Evolutionary conservation across 2,797 vertebrate genomes (phyloP).

Genomic region (Tarsius wallacei): DNA sequence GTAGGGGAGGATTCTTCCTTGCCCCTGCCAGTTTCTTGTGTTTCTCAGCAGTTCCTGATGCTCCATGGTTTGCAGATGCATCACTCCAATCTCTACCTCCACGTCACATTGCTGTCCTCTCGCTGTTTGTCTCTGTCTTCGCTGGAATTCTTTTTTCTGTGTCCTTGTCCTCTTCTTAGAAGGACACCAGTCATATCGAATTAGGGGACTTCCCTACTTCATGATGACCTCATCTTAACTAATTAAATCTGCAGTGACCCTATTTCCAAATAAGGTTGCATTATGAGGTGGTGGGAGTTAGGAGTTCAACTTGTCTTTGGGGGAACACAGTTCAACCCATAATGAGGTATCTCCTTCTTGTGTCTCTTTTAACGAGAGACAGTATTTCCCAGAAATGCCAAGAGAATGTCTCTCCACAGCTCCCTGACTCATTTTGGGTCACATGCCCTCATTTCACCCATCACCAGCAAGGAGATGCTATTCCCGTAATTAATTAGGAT

Average conservation of each 20-base stretch:
- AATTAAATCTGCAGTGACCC: neutral
- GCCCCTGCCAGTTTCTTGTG: rapidly evolving
- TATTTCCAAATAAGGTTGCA: neutral
- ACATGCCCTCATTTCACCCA: rapidly evolving
- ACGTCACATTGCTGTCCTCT: neutral
- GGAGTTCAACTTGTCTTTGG: rapidly evolving
- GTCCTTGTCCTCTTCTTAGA: neutral
- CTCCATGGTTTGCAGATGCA: rapidly evolving
- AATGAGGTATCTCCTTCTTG: neutral
- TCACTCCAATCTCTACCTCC: neutral
- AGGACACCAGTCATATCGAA: neutral
- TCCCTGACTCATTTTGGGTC: too few species aligned
- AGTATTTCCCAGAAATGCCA: neutral
- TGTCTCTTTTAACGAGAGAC: neutral
- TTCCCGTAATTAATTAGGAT: neutral
- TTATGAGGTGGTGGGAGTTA: neutral
- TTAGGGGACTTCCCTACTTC: rapidly evolving
- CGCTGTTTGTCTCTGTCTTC: neutral
- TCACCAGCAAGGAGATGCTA: neutral
- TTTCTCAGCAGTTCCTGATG: rapidly evolving
- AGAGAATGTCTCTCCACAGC: neutral
- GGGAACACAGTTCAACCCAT: neutral
- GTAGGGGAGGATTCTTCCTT: neutral
- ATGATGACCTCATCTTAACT: neutral
- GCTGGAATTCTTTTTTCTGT: neutral